Base-by-base conservation (phyloP, 2,888 invertebrate species). In the Zygogramma bicolorata region DNA sequence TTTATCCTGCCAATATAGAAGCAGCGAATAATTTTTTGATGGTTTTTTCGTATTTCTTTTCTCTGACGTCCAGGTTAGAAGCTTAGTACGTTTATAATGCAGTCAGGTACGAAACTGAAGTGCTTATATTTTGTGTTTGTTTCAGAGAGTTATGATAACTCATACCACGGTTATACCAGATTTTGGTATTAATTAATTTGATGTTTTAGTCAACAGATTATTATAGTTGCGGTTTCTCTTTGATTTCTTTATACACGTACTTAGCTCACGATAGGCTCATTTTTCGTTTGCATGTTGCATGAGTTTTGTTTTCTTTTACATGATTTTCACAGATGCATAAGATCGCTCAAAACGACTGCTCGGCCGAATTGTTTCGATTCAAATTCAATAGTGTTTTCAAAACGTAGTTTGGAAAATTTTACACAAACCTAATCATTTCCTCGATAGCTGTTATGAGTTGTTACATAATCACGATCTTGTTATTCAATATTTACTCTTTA, bases 301-400 rank as follows among this genome's bases (percentile, higher is more conserved):
- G 86, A 73, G 63, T 85, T 81, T 81, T 81, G 75, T 74, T 80
- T 80, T 81, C 49, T 66, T 81, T 81, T 81, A 82, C 82, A 84
- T 83, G 77, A 85, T 84, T 85, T 85, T 81, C 85, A 86, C 86
- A 86, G 86, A 86, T 87, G 86, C 86, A 86, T 86, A 86, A 85
- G 86, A 87, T 86, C 84, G 87, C 87, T 87, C 87, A 85, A 87
- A 87, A 86, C 86, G 85, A 82, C 78, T 84, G 85, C 84, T 85
- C 85, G 84, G 85, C 86, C 85, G 84, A 85, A 81, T 82, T 74
- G 75, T 80, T 68, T 80, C 70, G 75, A 79, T 80, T 78, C 73
- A 75, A 78, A 74, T 81, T 79, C 74, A 75, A 70, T 53, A 53
- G 67, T 69, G 66, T 73, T 5, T 63, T 63, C 7, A 53, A 5